Base-by-base conservation (phyloP, 1,140 invertebrate genomes). In the Melanaphis sacchari region DNA sequence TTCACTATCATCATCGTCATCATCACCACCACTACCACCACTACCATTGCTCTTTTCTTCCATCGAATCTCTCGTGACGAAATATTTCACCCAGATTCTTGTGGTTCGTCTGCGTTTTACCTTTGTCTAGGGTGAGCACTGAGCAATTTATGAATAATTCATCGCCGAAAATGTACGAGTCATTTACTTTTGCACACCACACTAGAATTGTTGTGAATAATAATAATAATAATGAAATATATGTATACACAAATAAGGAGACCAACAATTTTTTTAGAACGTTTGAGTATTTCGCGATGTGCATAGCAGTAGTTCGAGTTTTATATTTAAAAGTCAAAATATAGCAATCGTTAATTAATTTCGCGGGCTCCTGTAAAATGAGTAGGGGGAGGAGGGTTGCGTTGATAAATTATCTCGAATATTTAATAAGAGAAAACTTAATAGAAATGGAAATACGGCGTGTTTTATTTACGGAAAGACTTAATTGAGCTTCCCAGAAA, bases 391-490 rank as follows among this genome's bases (percentile, higher is more conserved):
- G 49, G 59, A n/a, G 36, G 91, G 91, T 82, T 54, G 91, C 41
- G 36, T 93, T 93, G 91, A 93, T 93, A 93, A 93, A 93, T 93
- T 85, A 93, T 93, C 91, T 40, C 91, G 91, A 93, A 93, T 93
- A 93, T 93, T 93, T 93, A 93, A 93, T 85, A 93, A 93, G 91
- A 93, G 91, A 85, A 93, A 93, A 93, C 91, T 93, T 93, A 93
- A 93, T 93, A 93, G 91, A 93, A 93, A 93, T 93, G 91, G 76
- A 93, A 93, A 93, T 93, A 85, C 91, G 91, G 59, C 59, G 91
- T 92, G 91, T 84, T 93, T 93, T 93, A 93, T 93, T 93, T 93
- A 93, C 66, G 81, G 91, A 93, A 93, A 93, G 91, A 93, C 91
- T 93, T 93, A 93, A 93, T 93, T 93, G 91, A 85, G 91, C 91